Percentiles rank a stretch among this genome's conserved stretches.
Conservation (phyloP, 1,140 invertebrate genomes). For the Anastatus disparis region DNA sequence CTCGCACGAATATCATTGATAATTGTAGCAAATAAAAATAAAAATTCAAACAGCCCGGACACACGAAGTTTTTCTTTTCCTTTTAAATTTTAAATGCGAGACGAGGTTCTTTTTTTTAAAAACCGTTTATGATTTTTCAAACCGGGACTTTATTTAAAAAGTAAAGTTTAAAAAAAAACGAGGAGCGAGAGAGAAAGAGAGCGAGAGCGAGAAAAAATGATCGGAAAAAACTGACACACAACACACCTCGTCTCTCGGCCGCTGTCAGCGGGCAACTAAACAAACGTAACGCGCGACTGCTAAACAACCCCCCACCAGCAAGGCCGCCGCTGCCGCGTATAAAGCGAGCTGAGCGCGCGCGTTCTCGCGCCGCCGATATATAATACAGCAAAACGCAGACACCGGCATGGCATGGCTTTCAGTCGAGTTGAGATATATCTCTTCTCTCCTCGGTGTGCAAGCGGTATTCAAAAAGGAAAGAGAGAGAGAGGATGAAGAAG, state of each 20-base stretch:
- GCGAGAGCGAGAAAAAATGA: slow-evolving; percentile 34
- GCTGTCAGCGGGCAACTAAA: slow-evolving; percentile 67
- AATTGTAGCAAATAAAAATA: no score
- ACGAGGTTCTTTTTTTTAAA: no score
- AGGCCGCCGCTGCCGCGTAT: slow-evolving; percentile 41
- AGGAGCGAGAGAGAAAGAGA: slow-evolving; percentile 24
- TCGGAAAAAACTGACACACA: no score
- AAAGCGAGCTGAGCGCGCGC: no score
- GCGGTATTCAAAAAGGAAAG: not conserved
- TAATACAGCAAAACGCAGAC: no score
- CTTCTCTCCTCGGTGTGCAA: not conserved
- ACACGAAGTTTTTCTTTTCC: no score
- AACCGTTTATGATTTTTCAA: no score
- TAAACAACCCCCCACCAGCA: slow-evolving; percentile 58
- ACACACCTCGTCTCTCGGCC: slow-evolving; percentile 54
- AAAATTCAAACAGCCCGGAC: no score
- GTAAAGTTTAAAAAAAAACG: no score
- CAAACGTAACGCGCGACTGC: slow-evolving; percentile 53
- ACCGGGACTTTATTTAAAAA: no score
- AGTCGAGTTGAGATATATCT: not conserved
- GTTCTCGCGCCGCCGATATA: slow-evolving; percentile 38
- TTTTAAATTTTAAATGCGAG: no score
- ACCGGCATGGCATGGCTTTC: not conserved
- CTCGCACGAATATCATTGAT: no score
- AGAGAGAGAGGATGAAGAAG: not conserved